phyloP scores from a whole-genome alignment of 2,888 invertebrate species.

The Branchipolynoe longqiensis region DNA sequence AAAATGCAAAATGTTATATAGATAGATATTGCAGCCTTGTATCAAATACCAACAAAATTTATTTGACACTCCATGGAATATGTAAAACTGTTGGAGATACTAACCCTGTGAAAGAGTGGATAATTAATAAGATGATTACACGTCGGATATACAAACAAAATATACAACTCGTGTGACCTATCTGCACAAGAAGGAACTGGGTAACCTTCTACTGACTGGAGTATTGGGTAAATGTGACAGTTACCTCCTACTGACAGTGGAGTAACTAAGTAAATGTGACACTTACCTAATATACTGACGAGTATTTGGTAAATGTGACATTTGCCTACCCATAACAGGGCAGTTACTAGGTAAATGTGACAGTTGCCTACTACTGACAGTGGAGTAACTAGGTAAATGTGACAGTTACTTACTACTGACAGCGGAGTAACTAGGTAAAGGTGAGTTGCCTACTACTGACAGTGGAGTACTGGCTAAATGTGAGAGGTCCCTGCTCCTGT shows the following conservation, averaged over 20 bases:
- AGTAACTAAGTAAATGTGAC: no score
- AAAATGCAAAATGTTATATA: no score
- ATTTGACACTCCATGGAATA: no score
- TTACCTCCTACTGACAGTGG: not conserved
- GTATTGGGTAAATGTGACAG: not conserved
- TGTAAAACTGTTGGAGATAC: not conserved
- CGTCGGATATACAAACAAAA: slow-evolving; percentile 22
- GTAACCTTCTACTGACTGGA: not conserved
- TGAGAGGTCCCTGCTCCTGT: not conserved
- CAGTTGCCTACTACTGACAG: not conserved
- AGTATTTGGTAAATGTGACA: not conserved
- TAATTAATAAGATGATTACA: slow-evolving; percentile 16
- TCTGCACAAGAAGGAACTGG: not conserved
- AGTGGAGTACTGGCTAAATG: not conserved
- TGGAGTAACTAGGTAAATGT: not conserved
- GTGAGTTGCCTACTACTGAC: no score
- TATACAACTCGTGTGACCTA: slow-evolving; percentile 30
- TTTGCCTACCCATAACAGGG: not conserved
- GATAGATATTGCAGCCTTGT: no score
- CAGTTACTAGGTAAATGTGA: no score
- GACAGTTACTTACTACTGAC: not conserved
- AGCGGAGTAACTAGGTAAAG: no score
- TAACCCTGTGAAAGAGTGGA: not conserved
- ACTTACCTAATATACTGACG: not conserved
- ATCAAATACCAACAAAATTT: no score